Conservation (phyloP, 2,113 vertebrate genomes). For the Alethe diademata region DNA sequence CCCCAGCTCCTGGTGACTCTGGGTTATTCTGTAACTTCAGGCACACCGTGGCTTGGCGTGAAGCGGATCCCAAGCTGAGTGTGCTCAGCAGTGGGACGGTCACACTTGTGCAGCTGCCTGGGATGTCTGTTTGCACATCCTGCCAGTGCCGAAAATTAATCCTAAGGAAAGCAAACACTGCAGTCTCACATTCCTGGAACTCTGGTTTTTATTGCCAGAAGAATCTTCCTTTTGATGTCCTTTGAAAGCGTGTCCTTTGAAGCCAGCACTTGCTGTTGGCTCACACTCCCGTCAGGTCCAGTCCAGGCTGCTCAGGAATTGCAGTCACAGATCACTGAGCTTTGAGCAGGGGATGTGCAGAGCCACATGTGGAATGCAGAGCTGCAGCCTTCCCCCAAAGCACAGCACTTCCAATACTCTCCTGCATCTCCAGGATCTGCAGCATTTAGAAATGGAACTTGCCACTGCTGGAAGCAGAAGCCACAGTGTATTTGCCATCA, state of each 20-base stretch:
- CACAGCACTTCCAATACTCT: background rate
- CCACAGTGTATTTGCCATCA: background rate
- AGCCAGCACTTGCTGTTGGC: accelerated
- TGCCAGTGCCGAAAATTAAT: background rate
- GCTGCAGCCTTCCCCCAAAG: background rate
- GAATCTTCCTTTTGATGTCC: background rate
- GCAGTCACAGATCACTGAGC: background rate
- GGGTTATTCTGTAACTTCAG: background rate
- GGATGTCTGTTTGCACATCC: background rate
- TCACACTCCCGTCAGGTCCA: background rate
- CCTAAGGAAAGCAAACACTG: background rate
- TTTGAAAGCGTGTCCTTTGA: background rate
- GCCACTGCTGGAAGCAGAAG: background rate
- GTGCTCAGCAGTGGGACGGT: accelerated
- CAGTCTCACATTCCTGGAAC: background rate
- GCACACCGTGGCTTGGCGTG: accelerated
- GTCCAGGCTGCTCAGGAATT: background rate
- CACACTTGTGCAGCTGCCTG: background rate
- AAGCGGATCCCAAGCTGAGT: background rate
- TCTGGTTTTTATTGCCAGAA: background rate
- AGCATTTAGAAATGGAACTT: background rate
- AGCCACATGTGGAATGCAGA: background rate
- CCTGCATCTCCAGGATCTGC: background rate
- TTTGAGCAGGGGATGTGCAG: background rate
- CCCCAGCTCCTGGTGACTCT: background rate